Evolutionary conservation across 2,797 vertebrate genomes (phyloP).

Genomic region (Cossypha dichroa): DNA sequence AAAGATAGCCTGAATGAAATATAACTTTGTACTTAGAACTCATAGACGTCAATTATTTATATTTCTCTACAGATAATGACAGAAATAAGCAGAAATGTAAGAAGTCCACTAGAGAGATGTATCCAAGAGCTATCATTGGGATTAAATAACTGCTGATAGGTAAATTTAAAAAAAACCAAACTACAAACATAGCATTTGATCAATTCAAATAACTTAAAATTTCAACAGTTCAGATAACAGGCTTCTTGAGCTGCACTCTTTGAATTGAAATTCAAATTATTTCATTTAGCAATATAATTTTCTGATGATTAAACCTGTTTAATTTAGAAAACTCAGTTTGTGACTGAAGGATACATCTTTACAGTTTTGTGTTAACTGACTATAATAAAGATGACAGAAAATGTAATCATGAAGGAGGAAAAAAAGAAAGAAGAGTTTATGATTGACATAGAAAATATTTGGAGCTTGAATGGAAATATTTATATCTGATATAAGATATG

Average conservation of each 20-base stretch:
- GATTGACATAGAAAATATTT: not conserved
- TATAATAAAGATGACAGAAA: not conserved
- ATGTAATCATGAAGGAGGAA: not conserved
- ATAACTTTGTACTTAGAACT: not conserved
- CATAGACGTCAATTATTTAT: not conserved
- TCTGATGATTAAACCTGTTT: not conserved
- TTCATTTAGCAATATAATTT: not conserved
- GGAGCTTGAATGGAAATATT: not conserved
- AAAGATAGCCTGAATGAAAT: not conserved
- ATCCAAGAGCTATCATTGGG: not conserved
- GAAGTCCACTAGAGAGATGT: not conserved
- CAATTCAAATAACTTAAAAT: not conserved
- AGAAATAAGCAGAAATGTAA: not conserved
- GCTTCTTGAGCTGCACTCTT: not conserved
- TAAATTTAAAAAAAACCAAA: not conserved
- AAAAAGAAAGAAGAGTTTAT: not conserved
- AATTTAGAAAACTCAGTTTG: not conserved
- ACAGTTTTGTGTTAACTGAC: not conserved
- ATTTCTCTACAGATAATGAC: not conserved
- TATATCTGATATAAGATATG: not conserved
- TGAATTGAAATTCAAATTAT: not conserved
- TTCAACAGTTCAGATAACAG: not conserved
- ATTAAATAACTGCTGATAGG: not conserved
- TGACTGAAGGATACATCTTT: not conserved
- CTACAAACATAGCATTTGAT: not conserved